phyloP scores from a whole-genome alignment of 2,888 invertebrate species.

The Merodon equestris region DNA sequence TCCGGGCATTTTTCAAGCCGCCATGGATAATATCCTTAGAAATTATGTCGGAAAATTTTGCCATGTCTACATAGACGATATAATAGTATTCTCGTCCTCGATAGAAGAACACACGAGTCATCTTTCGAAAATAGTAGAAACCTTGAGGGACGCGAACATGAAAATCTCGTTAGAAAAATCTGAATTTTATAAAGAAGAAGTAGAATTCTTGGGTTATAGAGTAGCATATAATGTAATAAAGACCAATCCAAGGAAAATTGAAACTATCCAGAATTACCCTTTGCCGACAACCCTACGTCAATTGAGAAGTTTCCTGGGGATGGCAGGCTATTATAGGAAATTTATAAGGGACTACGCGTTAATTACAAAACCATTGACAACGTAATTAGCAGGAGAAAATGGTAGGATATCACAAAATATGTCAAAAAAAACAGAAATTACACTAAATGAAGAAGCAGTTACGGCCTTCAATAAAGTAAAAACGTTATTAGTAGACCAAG shows the following conservation, averaged over 20 bases:
- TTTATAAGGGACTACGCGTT: slow-evolving; percentile 19
- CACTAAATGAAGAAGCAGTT: background rate
- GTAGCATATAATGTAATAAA: slow-evolving; percentile 24
- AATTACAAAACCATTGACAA: slow-evolving; percentile 26
- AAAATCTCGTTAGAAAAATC: slow-evolving; percentile 31
- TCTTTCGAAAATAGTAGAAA: background rate
- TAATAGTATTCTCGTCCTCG: slow-evolving; percentile 26
- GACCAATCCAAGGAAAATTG: slow-evolving; percentile 13
- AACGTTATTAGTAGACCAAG: background rate
- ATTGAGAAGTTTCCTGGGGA: slow-evolving; percentile 14
- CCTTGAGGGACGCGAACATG: slow-evolving; percentile 23
- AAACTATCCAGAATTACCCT: slow-evolving; percentile 10
- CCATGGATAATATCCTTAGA: slow-evolving; percentile 12
- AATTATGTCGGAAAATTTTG: slow-evolving; percentile 17
- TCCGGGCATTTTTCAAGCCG: slow-evolving; percentile 14
- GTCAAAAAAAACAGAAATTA: slow-evolving; percentile 18
- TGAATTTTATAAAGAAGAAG: slow-evolving; percentile 9
- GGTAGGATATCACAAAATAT: slow-evolving; percentile 24
- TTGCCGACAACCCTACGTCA: slow-evolving; percentile 11
- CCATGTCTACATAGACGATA: slow-evolving; percentile 21
- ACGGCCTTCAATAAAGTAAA: slow-evolving; percentile 14
- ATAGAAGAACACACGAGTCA: background rate
- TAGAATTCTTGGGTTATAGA: slow-evolving; percentile 33
- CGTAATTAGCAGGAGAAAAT: slow-evolving; percentile 18
- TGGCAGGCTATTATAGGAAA: slow-evolving; percentile 27